Conservation (phyloP, 2,888 invertebrate species). For the Perizoma affinitatum region DNA sequence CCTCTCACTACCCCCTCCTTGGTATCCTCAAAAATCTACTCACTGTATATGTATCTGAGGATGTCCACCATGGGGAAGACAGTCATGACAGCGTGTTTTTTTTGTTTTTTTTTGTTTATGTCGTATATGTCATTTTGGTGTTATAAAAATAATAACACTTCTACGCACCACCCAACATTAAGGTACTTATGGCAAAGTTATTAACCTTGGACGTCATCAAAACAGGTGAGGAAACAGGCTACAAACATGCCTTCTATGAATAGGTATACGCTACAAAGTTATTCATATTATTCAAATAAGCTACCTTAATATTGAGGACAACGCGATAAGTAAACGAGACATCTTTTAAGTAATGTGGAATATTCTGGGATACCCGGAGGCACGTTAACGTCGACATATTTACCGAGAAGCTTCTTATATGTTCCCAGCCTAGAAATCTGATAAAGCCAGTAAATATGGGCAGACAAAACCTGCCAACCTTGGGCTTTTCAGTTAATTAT, state of each 20-base stretch:
- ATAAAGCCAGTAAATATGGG: slow-evolving; percentile 22
- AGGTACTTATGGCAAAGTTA: no score
- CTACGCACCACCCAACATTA: no score
- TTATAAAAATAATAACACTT: no score
- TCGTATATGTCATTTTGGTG: no score
- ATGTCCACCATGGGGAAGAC: no score
- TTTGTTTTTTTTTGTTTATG: no score
- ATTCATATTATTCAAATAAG: slow-evolving; percentile 17
- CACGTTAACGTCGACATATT: slow-evolving; percentile 30
- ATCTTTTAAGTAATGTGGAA: slow-evolving; percentile 31
- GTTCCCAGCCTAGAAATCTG: slow-evolving; percentile 27
- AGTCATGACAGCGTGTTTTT: no score
- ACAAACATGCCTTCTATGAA: not conserved
- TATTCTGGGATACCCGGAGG: slow-evolving; percentile 31
- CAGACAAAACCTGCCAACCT: not conserved
- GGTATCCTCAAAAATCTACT: no score
- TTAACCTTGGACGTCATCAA: no score
- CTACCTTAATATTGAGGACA: slow-evolving; percentile 15
- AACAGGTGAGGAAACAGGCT: no score
- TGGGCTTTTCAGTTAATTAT: slow-evolving; percentile 1
- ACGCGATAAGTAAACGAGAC: slow-evolving; percentile 29
- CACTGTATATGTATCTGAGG: no score
- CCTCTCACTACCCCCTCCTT: no score
- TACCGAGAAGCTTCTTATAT: slow-evolving; percentile 29
- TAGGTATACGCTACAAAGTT: not conserved